phyloP scores from a whole-genome alignment of 2,797 vertebrate species.

The Darevskia nairensis region DNA sequence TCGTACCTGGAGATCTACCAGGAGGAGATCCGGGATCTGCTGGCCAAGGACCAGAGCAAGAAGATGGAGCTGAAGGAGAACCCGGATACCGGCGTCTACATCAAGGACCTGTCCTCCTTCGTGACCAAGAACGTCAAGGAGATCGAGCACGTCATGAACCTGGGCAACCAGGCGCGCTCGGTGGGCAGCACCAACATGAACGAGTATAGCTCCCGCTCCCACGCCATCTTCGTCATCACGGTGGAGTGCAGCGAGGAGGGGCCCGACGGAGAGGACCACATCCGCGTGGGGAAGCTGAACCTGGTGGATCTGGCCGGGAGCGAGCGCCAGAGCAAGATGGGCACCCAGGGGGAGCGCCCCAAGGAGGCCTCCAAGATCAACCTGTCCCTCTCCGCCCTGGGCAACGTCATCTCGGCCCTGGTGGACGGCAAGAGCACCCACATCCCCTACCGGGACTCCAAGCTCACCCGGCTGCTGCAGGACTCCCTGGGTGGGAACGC shows the following conservation, averaged over 20 bases:
- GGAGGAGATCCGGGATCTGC: slow-evolving; percentile 94
- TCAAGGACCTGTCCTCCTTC: slow-evolving; percentile 92
- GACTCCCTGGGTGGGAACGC: slow-evolving; percentile 96
- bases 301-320: slow-evolving; percentile 97
- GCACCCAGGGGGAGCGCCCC: slow-evolving; percentile 87
- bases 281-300: slow-evolving; percentile 96
- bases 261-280: slow-evolving; percentile 91
- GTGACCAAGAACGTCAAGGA: slow-evolving; percentile 95
- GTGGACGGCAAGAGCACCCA: slow-evolving; percentile 92
- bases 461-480: slow-evolving; percentile 94
- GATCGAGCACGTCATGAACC: slow-evolving; percentile 95
- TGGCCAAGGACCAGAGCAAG: slow-evolving; percentile 92
- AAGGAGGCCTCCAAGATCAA: slow-evolving; percentile 98
- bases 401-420: slow-evolving; percentile 95
- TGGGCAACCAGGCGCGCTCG: slow-evolving; percentile 91
- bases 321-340: slow-evolving; percentile 92
- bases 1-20: slow-evolving; percentile 98
- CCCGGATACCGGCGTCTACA: slow-evolving; percentile 90
- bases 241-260: slow-evolving; percentile 93
- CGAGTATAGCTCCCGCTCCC: slow-evolving; percentile 93
- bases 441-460: slow-evolving; percentile 96
- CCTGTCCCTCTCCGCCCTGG: slow-evolving; percentile 94
- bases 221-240: slow-evolving; percentile 93
- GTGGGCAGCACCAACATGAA: slow-evolving; percentile 97
- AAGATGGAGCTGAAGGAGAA: slow-evolving; percentile 95